Conservation (phyloP, 92 coral and sea anemone species). For the Siderastrea radians region DNA sequence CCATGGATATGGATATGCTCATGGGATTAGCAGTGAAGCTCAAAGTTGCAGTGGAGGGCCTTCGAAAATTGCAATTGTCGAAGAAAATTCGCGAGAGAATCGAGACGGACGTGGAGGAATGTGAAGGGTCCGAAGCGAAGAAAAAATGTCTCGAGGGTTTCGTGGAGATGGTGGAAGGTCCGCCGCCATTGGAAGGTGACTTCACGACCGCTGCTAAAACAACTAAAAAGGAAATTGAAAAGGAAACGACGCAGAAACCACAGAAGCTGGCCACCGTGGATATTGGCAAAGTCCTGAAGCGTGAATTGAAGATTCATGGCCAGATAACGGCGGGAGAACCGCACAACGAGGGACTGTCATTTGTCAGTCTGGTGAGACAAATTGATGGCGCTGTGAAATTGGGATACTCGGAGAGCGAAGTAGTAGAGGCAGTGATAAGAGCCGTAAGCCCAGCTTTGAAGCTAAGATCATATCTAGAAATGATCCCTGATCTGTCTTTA, state of each 20-base stretch:
- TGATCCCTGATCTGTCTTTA: slow-evolving; percentile 40
- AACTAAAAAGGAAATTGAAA: background rate
- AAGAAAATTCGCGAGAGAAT: slow-evolving; percentile 24
- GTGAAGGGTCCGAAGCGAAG: slow-evolving; percentile 27
- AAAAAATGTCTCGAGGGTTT: background rate
- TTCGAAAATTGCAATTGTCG: slow-evolving; percentile 14
- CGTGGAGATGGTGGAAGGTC: slow-evolving; percentile 3
- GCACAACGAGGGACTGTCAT: slow-evolving; percentile 36
- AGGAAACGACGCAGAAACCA: background rate
- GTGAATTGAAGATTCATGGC: slow-evolving; percentile 38
- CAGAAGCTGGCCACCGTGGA: slow-evolving; percentile 40
- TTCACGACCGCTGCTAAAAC: background rate
- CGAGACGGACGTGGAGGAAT: slow-evolving; percentile 9
- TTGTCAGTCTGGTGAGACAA: slow-evolving; percentile 50
- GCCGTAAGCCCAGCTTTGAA: slow-evolving; percentile 52
- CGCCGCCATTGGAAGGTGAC: slow-evolving; percentile 20
- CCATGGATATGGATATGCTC: background rate
- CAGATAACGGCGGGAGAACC: slow-evolving; percentile 26
- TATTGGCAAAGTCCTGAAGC: slow-evolving; percentile 33
- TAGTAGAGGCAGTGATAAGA: slow-evolving; percentile 71
- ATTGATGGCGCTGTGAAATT: slow-evolving; percentile 43
- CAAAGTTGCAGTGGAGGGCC: background rate
- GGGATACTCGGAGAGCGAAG: slow-evolving; percentile 53
- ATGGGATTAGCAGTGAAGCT: background rate
- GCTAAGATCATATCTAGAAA: slow-evolving; percentile 59